Base-by-base conservation (phyloP, 2,888 invertebrate genomes). In the Neria commutata region DNA sequence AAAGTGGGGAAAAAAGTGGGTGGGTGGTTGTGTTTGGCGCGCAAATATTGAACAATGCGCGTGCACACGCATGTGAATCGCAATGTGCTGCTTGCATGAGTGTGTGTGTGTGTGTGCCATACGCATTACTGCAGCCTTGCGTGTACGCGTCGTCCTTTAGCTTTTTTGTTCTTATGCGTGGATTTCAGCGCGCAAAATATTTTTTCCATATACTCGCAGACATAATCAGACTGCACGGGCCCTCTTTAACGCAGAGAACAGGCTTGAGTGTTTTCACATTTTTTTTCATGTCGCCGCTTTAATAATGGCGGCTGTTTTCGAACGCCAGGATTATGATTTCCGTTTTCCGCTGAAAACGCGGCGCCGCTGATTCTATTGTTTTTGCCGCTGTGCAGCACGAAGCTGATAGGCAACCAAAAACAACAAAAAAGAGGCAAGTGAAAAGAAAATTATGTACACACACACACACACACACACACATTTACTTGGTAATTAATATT, bases 71-170 rank as follows among this genome's bases (percentile, higher is more conserved):
- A 17, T 24, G 21, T 2, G 24, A 8, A 46, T 4, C 10, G 2
- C 4, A 3, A 2, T 2, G n/a, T 2, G 24, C n/a, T 49, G 17
- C 16, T 19, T n/a, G 49, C 11, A n/a, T 21, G 33, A 3, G 49
- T 19, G 49, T 49, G 49, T 3, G 49, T 49, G 49, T 54, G 54
- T 67, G 61, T 60, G 64, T 66, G 66, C 59, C 64, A 67, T 64
- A 67, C 71, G 73, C 71, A 71, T 70, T 71, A 68, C 67, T 71
- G 73, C 71, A 73, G 65, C 67, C 60, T 61, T 66, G 67, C 67
- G 67, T 67, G 67, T 37, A 37, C n/a, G 6, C 37, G 37, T 37
- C n/a, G n/a, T 37, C n/a, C n/a, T 37, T 37, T 37, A 14, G n/a
- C n/a, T 37, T 37, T 37, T 5, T 37, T 37, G 4, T 37, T 37